These are phyloP conservation scores for Halictus quadricinctus DNA, from an alignment of 2,888 invertebrate genomes.

Conservation along the genomic window DNA sequence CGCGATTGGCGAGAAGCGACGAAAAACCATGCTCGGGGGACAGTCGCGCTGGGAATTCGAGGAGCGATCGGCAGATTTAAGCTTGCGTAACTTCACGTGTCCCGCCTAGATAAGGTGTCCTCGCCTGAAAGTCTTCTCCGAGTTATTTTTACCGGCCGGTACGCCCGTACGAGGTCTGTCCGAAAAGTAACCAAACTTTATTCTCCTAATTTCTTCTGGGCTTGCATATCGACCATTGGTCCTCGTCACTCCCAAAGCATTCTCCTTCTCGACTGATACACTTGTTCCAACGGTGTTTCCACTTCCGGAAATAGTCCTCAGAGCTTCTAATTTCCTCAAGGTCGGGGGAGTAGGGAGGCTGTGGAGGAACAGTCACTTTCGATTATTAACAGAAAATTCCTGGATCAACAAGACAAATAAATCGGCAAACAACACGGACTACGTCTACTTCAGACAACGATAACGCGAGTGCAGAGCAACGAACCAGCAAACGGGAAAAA, in stretches of 20 bases:
- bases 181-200: not conserved
- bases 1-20: not conserved
- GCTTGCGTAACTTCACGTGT: conserved; percentile 61
- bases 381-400: no score
- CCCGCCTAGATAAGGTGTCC: conserved; percentile 43
- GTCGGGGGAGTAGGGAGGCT: no score
- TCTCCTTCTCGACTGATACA: no score
- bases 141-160: conserved; percentile 51
- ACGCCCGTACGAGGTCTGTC: not conserved
- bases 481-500: not conserved
- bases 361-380: no score
- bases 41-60: conserved; percentile 19
- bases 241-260: no score
- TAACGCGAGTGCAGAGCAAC: not conserved
- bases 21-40: not conserved
- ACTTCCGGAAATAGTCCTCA: no score
- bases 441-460: not conserved
- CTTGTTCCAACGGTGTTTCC: no score
- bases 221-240: no score
- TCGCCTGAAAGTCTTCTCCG: conserved; percentile 62
- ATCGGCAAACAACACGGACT: no score
- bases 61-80: conserved; percentile 53
- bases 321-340: no score
- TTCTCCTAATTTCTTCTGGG: not conserved
- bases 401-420: no score